phyloP scores from a whole-genome alignment of 2,113 vertebrate species.

The Penelope pileata region DNA sequence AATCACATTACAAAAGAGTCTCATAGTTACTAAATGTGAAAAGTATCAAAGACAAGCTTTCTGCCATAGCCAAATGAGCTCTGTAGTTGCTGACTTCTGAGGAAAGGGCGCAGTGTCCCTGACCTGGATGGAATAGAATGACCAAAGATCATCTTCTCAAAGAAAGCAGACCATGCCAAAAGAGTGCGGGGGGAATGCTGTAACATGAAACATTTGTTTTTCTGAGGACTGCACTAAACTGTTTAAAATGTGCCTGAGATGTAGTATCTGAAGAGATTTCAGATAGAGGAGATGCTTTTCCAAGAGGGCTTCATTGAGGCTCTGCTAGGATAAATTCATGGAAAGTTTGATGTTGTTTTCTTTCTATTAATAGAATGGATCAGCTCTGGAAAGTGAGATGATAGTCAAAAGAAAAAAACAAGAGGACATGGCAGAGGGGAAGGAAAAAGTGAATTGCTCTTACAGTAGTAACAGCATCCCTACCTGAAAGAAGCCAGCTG shows the following conservation, averaged over 20 bases:
- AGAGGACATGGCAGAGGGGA: background rate
- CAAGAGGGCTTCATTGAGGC: background rate
- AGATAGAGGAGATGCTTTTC: background rate
- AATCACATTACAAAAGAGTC: background rate
- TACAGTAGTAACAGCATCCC: background rate
- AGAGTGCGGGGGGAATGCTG: background rate
- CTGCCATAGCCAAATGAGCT: background rate
- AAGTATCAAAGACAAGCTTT: background rate
- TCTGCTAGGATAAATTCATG: background rate
- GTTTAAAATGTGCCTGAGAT: background rate
- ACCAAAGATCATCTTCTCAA: background rate
- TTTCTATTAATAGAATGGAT: background rate
- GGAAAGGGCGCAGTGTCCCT: background rate
- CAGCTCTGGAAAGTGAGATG: background rate
- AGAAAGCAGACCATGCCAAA: background rate
- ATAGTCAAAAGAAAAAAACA: background rate
- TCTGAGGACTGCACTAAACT: background rate
- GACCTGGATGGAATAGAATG: background rate
- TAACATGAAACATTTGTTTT: background rate
- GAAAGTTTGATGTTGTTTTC: background rate
- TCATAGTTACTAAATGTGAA: background rate
- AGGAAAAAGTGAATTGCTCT: background rate
- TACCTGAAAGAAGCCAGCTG: background rate
- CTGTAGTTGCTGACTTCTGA: background rate
- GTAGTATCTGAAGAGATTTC: background rate